Evolutionary conservation across 2,113 vertebrate genomes (phyloP), one percentile per base, ranked within the genome.

Genomic region (Vireo altiloquus): DNA sequence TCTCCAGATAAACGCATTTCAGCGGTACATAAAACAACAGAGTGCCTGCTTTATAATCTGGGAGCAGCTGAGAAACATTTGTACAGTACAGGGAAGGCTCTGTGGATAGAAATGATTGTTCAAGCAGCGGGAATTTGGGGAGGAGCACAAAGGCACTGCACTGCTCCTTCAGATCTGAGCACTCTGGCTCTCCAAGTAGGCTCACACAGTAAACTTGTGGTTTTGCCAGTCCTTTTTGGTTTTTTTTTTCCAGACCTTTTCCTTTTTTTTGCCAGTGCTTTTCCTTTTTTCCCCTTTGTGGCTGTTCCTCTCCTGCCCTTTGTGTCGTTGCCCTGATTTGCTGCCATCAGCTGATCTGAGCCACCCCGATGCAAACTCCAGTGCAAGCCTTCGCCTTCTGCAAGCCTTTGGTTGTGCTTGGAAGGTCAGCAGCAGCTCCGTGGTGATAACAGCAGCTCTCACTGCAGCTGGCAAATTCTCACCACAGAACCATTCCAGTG

Each of bases 1-100:
- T 96, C 87, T 93, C 25, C 78, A 52, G 85, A 84, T 82, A 88
- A 95, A 94, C 95, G 85, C 59, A 63, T 95, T 96, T 91, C 78
- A 83, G 87, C 46, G 49, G 59, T 18, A 19, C 72, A 81, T 88
- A 82, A 88, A 96, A 87, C 89, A 92, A 82, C 79, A 72, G 63
- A 65, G 61, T 7, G 61, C 44, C 76, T 81, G 72, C 93, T 95
- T 94, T 94, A 15, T 79, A 87, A 72, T 85, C 75, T 65, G 86
- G 79, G 92, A 84, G 90, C 81, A 92, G 50, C 47, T 52, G 78
- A 94, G 81, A 90, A 93, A 56, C 54, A 56, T 90, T 81, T 75
- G 57, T 80, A 28, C 69, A 47, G 66, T 15, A 12, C 39, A 74
- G 89, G 83, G 23, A 68, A 65, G 50, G 76, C 25, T 77, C 79